Conservation (phyloP, 1,140 invertebrate species). For the Drosophila aff. region DNA sequence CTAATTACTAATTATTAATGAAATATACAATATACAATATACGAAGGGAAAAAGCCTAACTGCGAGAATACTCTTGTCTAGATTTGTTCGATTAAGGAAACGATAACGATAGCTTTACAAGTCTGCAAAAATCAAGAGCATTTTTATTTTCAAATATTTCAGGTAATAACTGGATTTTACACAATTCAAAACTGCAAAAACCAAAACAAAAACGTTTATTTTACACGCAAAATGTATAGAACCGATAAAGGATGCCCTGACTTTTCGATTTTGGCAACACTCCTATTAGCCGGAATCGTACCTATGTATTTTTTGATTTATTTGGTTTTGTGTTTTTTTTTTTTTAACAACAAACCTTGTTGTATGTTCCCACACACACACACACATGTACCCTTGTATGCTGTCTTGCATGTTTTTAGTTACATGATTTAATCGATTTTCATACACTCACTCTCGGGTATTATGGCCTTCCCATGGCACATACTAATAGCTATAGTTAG, state of each 20-base stretch:
- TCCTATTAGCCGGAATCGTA: neutral
- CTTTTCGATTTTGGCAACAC: neutral
- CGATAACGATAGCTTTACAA: constrained; percentile 16
- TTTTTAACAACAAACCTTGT: constrained; percentile 3
- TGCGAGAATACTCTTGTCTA: constrained; percentile 3
- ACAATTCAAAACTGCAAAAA: constrained; percentile 5
- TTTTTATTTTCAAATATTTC: neutral
- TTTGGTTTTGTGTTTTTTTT: neutral
- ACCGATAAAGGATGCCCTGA: neutral
- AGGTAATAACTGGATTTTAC: neutral
- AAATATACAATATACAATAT: constrained; percentile 6
- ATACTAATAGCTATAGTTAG: neutral
- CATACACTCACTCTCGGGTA: constrained; percentile 22
- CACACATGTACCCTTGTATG: constrained; percentile 24
- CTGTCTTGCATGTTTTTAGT: constrained; percentile 35
- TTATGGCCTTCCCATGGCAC: constrained; percentile 6
- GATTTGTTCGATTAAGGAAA: constrained; percentile 1
- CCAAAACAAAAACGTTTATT: constrained; percentile 10
- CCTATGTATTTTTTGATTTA: no score
- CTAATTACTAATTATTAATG: constrained; percentile 10
- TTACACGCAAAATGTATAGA: constrained; percentile 2
- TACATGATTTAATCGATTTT: constrained; percentile 51
- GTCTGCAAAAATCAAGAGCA: constrained; percentile 21
- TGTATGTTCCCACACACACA: neutral
- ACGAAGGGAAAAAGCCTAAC: constrained; percentile 8